Base-by-base conservation (phyloP, 2,888 invertebrate genomes). In the Deilephila elpenor region DNA sequence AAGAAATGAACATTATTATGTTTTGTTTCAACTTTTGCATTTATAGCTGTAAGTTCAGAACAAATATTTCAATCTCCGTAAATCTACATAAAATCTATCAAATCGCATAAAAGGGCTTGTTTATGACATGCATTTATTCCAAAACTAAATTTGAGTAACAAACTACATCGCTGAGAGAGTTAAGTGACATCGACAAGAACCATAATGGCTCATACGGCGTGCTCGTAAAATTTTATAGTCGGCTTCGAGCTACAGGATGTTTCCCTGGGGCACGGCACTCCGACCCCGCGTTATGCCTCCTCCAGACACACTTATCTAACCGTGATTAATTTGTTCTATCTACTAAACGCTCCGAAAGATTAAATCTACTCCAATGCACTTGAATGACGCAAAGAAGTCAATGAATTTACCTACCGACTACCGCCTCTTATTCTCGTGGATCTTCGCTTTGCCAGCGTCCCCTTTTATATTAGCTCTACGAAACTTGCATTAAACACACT, bases 201-300 rank as follows among this genome's bases (percentile, higher is more conserved):
- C 89, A 86, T 91, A 92, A 90, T 87, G 88, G 89, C 85, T 92
- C 90, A 89, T 91, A 92, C 89, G 86, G 88, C 81, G 88, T 82
- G 89, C 83, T 91, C 93, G 87, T 93, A 93, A 93, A 93, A 91
- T 92, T 91, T 93, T 93, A 93, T 91, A 88, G 90, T 84, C 82
- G 80, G 84, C 88, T 89, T 82, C 80, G 80, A 84, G 84, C 85
- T 84, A 84, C 88, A 88, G 88, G 88, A 88, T 89, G 88, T 86
- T 82, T 84, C 89, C 89, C 88, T 78, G 85, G 85, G 88, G 83
- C 84, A 75, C 78, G 85, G 79, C 84, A 80, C 85, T 82, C 79
- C 83, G 84, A 85, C 86, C 89, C 82, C 83, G 80, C 84, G 86
- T 89, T 87, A 88, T 88, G 84, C 85, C 84, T 86, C 85, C 80